These are phyloP conservation scores for Yponomeuta evonymella DNA, from an alignment of 2,888 invertebrate genomes.

Conservation along the genomic window DNA sequence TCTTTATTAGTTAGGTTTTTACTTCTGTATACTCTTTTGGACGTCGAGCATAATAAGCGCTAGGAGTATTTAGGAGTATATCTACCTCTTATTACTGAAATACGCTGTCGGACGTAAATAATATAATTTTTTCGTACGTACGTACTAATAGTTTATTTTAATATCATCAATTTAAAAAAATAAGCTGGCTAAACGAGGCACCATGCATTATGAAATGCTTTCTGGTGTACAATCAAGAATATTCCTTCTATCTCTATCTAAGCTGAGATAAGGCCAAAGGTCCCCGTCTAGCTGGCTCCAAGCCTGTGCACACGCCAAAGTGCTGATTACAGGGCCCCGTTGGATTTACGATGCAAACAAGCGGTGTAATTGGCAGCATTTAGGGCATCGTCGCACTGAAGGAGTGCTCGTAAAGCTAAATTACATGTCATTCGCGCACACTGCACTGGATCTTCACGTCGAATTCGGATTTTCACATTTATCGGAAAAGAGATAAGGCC, in stretches of 20 bases:
- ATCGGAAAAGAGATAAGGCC: not conserved
- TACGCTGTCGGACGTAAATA: too few species aligned
- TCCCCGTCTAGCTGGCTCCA: not conserved
- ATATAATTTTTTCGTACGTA: too few species aligned
- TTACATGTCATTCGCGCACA: not conserved
- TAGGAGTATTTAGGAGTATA: too few species aligned
- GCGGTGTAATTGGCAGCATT: constrained; percentile 46
- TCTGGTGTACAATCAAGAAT: too few species aligned
- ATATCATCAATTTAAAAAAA: too few species aligned
- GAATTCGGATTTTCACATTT: not conserved
- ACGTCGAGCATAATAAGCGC: too few species aligned
- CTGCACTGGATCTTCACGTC: not conserved
- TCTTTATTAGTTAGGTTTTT: too few species aligned
- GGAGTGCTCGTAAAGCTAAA: constrained; percentile 1
- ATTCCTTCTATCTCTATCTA: not conserved
- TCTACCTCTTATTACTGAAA: too few species aligned
- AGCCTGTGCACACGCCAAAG: constrained; percentile 28
- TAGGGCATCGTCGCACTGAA: constrained; percentile 25
- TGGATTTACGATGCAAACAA: constrained; percentile 43
- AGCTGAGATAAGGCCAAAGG: not conserved
- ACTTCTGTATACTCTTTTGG: too few species aligned
- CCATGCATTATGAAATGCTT: too few species aligned
- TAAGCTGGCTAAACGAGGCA: too few species aligned
- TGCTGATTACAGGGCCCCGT: constrained; percentile 42
- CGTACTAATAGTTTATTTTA: too few species aligned